Evolutionary conservation across 2,113 vertebrate species (phyloP).

Genomic region (Corydoras sp.): DNA sequence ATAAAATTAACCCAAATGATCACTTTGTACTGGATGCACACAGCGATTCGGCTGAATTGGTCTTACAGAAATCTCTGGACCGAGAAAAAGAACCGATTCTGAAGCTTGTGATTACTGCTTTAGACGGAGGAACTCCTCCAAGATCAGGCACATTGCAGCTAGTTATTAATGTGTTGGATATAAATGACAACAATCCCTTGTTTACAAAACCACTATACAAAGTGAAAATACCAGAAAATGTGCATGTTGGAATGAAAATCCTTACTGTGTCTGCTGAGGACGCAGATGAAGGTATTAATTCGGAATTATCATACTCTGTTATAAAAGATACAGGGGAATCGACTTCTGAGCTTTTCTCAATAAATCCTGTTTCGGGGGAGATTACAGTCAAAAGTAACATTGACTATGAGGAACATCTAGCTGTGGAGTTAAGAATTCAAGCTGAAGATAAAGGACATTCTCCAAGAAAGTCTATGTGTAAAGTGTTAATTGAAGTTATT

Average conservation of each 20-base stretch:
- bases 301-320: conserved; percentile 47
- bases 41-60: conserved; percentile 36
- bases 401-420: conserved; percentile 55
- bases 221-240: conserved; percentile 38
- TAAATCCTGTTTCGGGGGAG: conserved; percentile 60
- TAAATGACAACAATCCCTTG: conserved; percentile 47
- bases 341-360: conserved; percentile 48
- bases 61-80: conserved; percentile 52
- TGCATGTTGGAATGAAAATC: conserved; percentile 3
- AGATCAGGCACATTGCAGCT: conserved; percentile 37
- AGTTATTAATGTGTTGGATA: conserved; percentile 40
- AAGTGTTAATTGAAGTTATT: conserved; percentile 68
- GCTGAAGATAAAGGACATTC: conserved; percentile 39
- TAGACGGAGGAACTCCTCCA: conserved; percentile 52
- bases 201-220: conserved; percentile 45
- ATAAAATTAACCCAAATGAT: conserved; percentile 60
- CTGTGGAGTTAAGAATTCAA: conserved; percentile 43
- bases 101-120: conserved; percentile 40
- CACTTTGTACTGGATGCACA: conserved; percentile 58
- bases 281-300: conserved; percentile 47
- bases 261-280: conserved; percentile 27
- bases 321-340: conserved; percentile 44
- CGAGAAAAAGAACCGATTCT: conserved; percentile 45
- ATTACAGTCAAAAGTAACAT: conserved; percentile 57
- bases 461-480: conserved; percentile 45